Percentiles rank a stretch among this genome's conserved stretches.
phyloP scores from a whole-genome alignment of 2,888 invertebrate species.

The Brenthis daphne region DNA sequence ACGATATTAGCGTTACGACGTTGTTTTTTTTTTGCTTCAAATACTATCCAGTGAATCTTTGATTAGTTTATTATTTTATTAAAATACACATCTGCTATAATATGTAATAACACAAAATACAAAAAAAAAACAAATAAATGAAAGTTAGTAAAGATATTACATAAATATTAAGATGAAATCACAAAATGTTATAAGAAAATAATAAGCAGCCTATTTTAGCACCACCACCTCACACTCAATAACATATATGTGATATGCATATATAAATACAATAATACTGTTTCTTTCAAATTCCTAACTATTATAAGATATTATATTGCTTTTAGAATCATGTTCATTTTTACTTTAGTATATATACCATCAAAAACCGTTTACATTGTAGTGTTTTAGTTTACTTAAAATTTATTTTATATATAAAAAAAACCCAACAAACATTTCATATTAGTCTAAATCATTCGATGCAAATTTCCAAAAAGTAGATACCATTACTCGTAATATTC shows the following conservation, averaged over 20 bases:
- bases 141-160: no score
- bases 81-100: neutral
- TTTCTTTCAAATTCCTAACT: neutral
- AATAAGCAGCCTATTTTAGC: neutral
- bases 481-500: no score
- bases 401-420: no score
- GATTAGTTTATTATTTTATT: neutral
- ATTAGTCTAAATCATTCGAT: no score
- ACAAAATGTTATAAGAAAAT: neutral
- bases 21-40: neutral
- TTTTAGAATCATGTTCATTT: no score
- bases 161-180: no score
- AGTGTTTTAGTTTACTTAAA: no score
- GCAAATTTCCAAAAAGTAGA: no score
- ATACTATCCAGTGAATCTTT: neutral
- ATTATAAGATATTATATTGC: no score
- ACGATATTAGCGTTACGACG: conserved; percentile 5
- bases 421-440: no score
- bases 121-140: neutral
- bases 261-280: neutral
- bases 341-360: no score
- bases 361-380: no score
- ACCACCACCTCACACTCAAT: neutral
- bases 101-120: neutral
- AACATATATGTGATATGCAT: conserved; percentile 2